Percentiles rank a stretch among this genome's conserved stretches.
Conservation (phyloP, 2,888 invertebrate genomes). For the Timema cristinae region DNA sequence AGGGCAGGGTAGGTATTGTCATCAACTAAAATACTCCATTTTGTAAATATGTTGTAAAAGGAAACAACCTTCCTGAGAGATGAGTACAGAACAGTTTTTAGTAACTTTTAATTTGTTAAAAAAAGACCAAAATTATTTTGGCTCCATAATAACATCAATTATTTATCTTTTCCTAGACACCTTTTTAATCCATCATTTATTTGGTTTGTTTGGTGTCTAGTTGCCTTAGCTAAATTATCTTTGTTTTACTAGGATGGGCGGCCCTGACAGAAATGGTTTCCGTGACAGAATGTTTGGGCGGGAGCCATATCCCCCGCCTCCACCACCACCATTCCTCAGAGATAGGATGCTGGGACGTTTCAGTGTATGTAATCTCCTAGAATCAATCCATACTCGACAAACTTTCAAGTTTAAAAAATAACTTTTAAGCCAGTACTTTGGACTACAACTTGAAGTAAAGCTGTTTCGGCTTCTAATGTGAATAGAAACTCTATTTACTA, state of each 20-base stretch:
- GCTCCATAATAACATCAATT: too few relatives aligned
- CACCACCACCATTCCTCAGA: slow-evolving; percentile 81
- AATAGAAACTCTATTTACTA: too few relatives aligned
- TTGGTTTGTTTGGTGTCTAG: slow-evolving; percentile 11
- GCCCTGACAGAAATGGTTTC: slow-evolving; percentile 75
- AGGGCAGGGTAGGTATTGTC: slow-evolving; percentile 51
- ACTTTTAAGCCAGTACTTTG: too few relatives aligned
- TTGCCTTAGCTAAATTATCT: slow-evolving; percentile 10
- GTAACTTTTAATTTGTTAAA: not conserved
- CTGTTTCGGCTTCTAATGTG: too few relatives aligned
- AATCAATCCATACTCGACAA: too few relatives aligned
- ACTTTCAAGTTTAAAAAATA: too few relatives aligned
- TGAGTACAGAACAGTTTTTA: not conserved
- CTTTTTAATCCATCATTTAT: slow-evolving; percentile 22
- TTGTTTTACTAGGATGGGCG: slow-evolving; percentile 48
- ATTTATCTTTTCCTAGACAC: slow-evolving; percentile 6
- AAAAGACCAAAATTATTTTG: too few relatives aligned
- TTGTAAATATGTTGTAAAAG: not conserved
- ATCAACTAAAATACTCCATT: too few relatives aligned
- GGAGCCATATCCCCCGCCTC: slow-evolving; percentile 87
- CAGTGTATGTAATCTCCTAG: slow-evolving; percentile 54
- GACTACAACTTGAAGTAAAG: too few relatives aligned
- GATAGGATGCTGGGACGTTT: slow-evolving; percentile 90
- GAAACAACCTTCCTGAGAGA: slow-evolving; percentile 3
- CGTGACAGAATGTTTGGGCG: slow-evolving; percentile 81